Percentiles rank a stretch among this genome's conserved stretches.
These are phyloP conservation scores for Dicerorhinus sumatrensis DNA, from an alignment of 2,113 vertebrate species.

Conservation along the genomic window DNA sequence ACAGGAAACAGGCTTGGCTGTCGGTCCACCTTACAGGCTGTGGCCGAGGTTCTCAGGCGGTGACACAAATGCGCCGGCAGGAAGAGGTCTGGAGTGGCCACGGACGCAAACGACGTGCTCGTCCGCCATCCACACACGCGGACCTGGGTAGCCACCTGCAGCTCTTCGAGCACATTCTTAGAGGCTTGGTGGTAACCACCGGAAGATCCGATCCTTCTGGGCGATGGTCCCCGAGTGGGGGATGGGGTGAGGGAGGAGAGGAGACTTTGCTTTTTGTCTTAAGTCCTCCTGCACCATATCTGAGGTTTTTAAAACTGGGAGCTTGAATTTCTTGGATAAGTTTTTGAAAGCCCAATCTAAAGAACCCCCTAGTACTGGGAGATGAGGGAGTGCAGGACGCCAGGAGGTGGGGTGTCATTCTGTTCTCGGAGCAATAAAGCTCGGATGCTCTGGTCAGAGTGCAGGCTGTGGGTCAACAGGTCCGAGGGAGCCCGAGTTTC, in stretches of 20 bases:
- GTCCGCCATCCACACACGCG: fast-evolving
- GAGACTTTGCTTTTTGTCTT: too few relatives aligned
- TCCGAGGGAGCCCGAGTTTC: background rate
- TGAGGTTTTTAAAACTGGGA: background rate
- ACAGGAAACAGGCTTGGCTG: background rate
- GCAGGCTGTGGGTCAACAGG: background rate
- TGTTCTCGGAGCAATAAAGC: background rate
- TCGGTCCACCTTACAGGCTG: fast-evolving
- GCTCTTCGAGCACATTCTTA: background rate
- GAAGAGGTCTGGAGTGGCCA: fast-evolving
- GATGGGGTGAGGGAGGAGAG: fast-evolving
- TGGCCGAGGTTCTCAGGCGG: fast-evolving
- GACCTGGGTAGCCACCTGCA: fast-evolving
- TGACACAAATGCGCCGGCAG: fast-evolving
- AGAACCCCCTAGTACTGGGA: background rate
- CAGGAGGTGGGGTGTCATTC: background rate
- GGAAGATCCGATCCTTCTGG: background rate
- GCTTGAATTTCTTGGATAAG: background rate
- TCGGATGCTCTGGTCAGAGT: fast-evolving
- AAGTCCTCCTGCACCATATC: background rate
- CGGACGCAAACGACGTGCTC: too few relatives aligned
- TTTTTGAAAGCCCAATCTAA: background rate
- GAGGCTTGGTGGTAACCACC: fast-evolving
- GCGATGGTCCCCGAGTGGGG: fast-evolving
- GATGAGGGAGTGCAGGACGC: background rate